phyloP scores from a whole-genome alignment of 1,140 invertebrate species.

The Brevipalpus yothersi region DNA sequence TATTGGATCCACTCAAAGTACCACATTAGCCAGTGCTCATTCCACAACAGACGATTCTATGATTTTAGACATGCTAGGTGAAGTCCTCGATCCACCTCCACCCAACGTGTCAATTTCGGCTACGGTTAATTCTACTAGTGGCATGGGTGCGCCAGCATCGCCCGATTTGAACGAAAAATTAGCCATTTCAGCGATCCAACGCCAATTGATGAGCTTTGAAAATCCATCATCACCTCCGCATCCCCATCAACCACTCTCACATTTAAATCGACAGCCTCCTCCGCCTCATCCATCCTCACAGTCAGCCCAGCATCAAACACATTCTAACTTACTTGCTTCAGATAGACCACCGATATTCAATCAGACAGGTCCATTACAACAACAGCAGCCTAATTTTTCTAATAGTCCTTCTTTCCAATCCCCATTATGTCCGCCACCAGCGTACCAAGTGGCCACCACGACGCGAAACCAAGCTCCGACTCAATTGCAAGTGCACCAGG shows the following conservation, averaged over 20 bases:
- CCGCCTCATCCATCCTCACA: background rate
- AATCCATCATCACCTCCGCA: slow-evolving; percentile 21
- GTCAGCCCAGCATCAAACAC: background rate
- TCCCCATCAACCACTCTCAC: slow-evolving; percentile 8
- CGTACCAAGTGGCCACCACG: background rate
- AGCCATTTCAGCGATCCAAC: slow-evolving; percentile 67
- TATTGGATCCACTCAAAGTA: background rate
- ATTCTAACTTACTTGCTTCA: background rate
- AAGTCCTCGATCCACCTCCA: background rate
- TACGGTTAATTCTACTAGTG: background rate
- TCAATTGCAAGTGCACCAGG: background rate
- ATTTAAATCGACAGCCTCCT: background rate
- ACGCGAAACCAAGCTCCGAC: background rate
- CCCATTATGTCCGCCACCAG: slow-evolving; percentile 1
- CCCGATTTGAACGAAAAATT: slow-evolving; percentile 38
- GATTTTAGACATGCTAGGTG: slow-evolving; percentile 7
- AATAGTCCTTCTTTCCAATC: background rate
- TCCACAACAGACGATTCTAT: slow-evolving; percentile 1
- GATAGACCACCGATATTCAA: background rate
- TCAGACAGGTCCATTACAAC: background rate
- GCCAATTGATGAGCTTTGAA: slow-evolving; percentile 60
- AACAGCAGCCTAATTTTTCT: background rate
- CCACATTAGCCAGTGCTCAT: background rate
- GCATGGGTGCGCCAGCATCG: slow-evolving; percentile 6
- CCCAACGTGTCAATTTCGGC: background rate